These are phyloP conservation scores for Colostygia pectinataria DNA, from an alignment of 2,888 invertebrate species.

Conservation along the genomic window DNA sequence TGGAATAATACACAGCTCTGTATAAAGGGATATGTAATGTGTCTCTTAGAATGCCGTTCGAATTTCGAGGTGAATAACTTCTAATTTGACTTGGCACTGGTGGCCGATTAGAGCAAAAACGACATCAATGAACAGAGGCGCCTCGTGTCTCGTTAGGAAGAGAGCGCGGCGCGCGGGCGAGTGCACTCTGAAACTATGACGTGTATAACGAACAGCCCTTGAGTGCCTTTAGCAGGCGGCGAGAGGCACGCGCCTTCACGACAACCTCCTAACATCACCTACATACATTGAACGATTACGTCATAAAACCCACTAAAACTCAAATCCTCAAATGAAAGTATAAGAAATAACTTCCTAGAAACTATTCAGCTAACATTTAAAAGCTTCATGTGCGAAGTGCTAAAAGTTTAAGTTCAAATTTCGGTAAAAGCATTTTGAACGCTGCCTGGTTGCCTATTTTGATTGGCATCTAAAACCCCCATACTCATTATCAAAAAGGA, in stretches of 20 bases:
- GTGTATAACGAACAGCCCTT: conserved; percentile 75
- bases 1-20: conserved; percentile 33
- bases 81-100: conserved; percentile 51
- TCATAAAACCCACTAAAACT: neutral
- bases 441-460: neutral
- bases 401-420: neutral
- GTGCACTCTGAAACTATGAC: conserved; percentile 72
- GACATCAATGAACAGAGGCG: conserved; percentile 70
- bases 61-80: conserved; percentile 39
- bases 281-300: too few species aligned
- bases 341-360: too few species aligned
- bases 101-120: conserved; percentile 61
- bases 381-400: too few species aligned
- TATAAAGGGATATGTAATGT: conserved; percentile 32
- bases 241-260: conserved; percentile 60
- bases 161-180: conserved; percentile 58
- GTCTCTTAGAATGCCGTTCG: conserved; percentile 35
- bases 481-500: conserved; percentile 23
- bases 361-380: too few species aligned
- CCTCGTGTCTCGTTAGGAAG: conserved; percentile 68
- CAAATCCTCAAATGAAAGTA: too few species aligned
- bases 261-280: conserved; percentile 50
- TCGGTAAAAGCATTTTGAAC: neutral
- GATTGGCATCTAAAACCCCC: conserved; percentile 14
- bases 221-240: conserved; percentile 52